phyloP scores from a whole-genome alignment of 2,888 invertebrate species.

The Euphydryas editha region DNA sequence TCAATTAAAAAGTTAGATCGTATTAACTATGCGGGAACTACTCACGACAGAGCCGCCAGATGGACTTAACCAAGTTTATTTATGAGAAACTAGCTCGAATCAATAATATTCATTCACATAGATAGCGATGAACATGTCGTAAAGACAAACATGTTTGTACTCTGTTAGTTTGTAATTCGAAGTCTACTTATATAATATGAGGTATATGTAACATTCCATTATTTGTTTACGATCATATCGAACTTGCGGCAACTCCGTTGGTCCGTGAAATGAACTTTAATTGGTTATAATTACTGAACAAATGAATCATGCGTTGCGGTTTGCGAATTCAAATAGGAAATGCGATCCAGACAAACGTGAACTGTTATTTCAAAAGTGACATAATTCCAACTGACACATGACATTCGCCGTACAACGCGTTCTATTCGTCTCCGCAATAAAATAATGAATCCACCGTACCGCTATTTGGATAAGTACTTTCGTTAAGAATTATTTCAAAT shows the following conservation, averaged over 20 bases:
- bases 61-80: conserved; percentile 70
- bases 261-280: conserved; percentile 44
- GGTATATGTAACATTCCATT: conserved; percentile 2
- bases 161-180: conserved; percentile 13
- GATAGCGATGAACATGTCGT: conserved; percentile 23
- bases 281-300: conserved; percentile 45
- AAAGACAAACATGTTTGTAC: conserved; percentile 14
- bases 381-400: conserved; percentile 37
- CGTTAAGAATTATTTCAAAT: not conserved
- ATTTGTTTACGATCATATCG: conserved; percentile 30
- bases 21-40: conserved; percentile 78
- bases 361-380: conserved; percentile 35
- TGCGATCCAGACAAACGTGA: conserved; percentile 45
- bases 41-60: conserved; percentile 64
- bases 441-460: conserved; percentile 13
- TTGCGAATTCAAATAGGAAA: conserved; percentile 40
- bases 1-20: conserved; percentile 80
- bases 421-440: conserved; percentile 28
- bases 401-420: conserved; percentile 28
- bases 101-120: conserved; percentile 35
- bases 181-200: conserved; percentile 7
- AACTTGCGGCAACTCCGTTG: conserved; percentile 37
- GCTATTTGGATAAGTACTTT: not conserved
- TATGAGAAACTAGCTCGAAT: conserved; percentile 38
- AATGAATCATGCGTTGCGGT: conserved; percentile 47